phyloP scores from a whole-genome alignment of 2,888 invertebrate genomes.

The Pandemis cinnamomeana region DNA sequence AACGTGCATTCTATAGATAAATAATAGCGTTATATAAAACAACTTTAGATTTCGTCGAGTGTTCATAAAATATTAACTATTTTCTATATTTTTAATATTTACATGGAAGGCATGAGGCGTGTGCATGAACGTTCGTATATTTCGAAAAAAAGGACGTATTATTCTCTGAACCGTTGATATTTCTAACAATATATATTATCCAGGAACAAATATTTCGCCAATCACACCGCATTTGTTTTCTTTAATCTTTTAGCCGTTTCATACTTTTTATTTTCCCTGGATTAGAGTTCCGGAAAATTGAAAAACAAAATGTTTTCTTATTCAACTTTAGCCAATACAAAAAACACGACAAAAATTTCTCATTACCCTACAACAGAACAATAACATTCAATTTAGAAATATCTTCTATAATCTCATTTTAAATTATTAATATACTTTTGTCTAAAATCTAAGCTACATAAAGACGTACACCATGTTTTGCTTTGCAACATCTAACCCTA shows the following conservation, averaged over 20 bases:
- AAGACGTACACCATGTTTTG: constrained; percentile 71
- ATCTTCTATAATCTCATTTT: constrained; percentile 57
- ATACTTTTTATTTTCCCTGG: constrained; percentile 5
- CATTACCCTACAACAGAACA: constrained; percentile 53
- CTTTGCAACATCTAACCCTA: constrained; percentile 80
- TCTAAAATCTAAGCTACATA: constrained; percentile 74
- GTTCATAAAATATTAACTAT: constrained; percentile 42
- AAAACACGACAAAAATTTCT: constrained; percentile 47
- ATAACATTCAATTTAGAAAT: constrained; percentile 59
- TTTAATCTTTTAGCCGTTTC: neutral
- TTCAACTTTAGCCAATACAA: constrained; percentile 46
- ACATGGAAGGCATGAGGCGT: constrained; percentile 79
- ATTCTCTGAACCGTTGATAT: constrained; percentile 49
- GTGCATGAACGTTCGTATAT: constrained; percentile 60
- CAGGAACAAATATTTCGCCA: constrained; percentile 32
- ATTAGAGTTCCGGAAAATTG: constrained; percentile 3
- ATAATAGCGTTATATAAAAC: constrained; percentile 34
- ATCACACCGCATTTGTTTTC: neutral
- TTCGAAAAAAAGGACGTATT: constrained; percentile 51
- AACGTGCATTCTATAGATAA: constrained; percentile 36
- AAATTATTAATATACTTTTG: constrained; percentile 58
- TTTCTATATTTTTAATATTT: constrained; percentile 59
- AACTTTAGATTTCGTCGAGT: constrained; percentile 37
- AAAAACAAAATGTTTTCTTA: constrained; percentile 30
- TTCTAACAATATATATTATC: constrained; percentile 30